Evolutionary conservation across 2,888 invertebrate genomes (phyloP).

Genomic region (Hedya salicella): DNA sequence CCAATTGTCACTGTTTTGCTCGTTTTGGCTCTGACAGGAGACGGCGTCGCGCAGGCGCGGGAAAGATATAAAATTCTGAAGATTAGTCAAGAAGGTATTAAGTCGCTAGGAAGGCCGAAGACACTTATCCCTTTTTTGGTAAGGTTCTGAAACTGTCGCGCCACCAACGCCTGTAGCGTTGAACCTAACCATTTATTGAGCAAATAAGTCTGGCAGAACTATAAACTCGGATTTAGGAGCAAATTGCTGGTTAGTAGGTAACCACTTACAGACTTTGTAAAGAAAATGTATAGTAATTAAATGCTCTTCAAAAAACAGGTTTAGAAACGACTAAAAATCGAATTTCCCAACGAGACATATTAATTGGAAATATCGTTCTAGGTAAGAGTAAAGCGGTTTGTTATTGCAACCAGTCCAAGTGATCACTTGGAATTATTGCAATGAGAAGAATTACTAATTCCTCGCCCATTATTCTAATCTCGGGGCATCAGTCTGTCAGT

Average conservation of each 20-base stretch:
- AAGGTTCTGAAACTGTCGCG: conserved; percentile 12
- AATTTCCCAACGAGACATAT: too few relatives aligned
- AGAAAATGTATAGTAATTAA: too few relatives aligned
- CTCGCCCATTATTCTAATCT: too few relatives aligned
- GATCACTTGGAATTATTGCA: too few relatives aligned
- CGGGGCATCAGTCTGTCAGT: too few relatives aligned
- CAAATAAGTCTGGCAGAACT: conserved; percentile 20
- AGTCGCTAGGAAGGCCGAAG: neutral
- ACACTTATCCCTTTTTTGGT: neutral
- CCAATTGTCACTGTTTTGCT: conserved; percentile 83
- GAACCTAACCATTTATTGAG: conserved; percentile 36
- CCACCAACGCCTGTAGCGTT: conserved; percentile 34
- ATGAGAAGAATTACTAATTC: too few relatives aligned
- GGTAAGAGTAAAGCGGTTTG: too few relatives aligned
- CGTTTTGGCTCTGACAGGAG: conserved; percentile 70
- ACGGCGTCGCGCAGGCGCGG: conserved; percentile 54
- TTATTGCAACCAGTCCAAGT: too few relatives aligned
- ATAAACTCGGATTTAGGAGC: conserved; percentile 8
- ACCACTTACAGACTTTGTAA: too few relatives aligned
- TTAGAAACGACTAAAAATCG: too few relatives aligned
- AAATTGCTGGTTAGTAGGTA: conserved; percentile 1
- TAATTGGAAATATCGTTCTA: too few relatives aligned
- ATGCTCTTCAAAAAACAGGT: too few relatives aligned
- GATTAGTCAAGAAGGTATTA: conserved; percentile 45
- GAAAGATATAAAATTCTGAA: conserved; percentile 74